Evolutionary conservation across 2,888 invertebrate genomes (phyloP), one percentile per base, ranked within the genome.

Genomic region (Halictus quadricinctus): DNA sequence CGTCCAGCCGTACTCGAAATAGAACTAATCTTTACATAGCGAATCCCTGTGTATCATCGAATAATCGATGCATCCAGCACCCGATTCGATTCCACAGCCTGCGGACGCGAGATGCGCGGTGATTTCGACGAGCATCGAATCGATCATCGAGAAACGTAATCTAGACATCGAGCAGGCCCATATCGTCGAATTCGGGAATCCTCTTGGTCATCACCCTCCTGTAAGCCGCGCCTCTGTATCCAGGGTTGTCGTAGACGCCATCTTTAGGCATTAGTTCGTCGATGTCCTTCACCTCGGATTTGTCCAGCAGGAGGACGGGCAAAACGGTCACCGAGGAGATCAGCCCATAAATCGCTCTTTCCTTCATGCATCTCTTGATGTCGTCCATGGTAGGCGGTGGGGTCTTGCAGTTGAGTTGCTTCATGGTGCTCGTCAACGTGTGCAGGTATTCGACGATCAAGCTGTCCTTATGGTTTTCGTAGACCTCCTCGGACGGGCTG

Each of bases 231-330:
- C 82, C 81, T 2, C 80, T 88, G 48, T 84, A 88, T 1, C 81
- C 90, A 1, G 90, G 90, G 83, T 89, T 92, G 1, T 87, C 70
- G 36, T 50, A n/a, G 0, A 80, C 83, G 4, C 18, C 75, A 1
- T 76, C 89, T 0, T 83, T 13, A 0, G 13, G 1, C 79, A 94
- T 5, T 1, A 94, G 87, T 64, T 94, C 94, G 21, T 92, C 90
- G 0, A 94, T 25, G 48, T 88, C 79, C 70, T 87, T 88, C 0
- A 77, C 92, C 0, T 93, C 76, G 50, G 64, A 77, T 60, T 92
- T 93, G 5, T 93, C 91, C 5, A 89, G 21, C 12, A 93, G 25
- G 2, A 94, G 72, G 15, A 94, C 8, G 0, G 94, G 94, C 15
- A 94, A 81, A 21, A 93, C 76, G 0, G 88, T 76, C 10, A 91